Evolutionary conservation across 1,140 invertebrate genomes (phyloP).

Genomic region (Lethrus apterus): DNA sequence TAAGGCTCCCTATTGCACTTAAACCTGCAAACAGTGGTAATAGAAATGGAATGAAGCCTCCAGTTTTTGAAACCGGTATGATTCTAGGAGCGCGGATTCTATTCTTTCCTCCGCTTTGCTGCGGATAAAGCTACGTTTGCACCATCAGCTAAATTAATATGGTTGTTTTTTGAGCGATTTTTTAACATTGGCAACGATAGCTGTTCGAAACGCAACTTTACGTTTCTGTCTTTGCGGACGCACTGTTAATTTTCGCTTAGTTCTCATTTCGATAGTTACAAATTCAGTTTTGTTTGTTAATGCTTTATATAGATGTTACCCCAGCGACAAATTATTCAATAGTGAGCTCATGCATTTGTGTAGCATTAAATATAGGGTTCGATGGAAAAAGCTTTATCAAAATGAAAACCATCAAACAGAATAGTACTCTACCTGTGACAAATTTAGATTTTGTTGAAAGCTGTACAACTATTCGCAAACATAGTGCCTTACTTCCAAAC

Average conservation of each 20-base stretch:
- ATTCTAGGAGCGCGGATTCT: constrained; percentile 26
- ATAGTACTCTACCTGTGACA: neutral
- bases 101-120: constrained; percentile 10
- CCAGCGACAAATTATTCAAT: neutral
- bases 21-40: constrained; percentile 37
- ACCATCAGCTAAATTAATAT: neutral
- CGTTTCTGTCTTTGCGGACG: constrained; percentile 21
- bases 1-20: constrained; percentile 32
- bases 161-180: neutral
- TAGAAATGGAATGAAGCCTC: constrained; percentile 32
- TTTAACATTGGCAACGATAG: constrained; percentile 5
- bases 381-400: neutral
- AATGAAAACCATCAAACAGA: constrained; percentile 4
- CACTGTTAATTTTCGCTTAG: constrained; percentile 35
- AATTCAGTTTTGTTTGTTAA: neutral
- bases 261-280: constrained; percentile 33
- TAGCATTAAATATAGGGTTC: neutral
- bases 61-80: constrained; percentile 35
- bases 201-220: no score
- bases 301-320: neutral
- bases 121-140: constrained; percentile 1
- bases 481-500: constrained; percentile 13
- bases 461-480: neutral
- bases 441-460: constrained; percentile 2
- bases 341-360: no score